Percentiles rank a stretch among this genome's conserved stretches.
phyloP scores from a whole-genome alignment of 2,797 vertebrate species.

The Brotogeris chrysoptera region DNA sequence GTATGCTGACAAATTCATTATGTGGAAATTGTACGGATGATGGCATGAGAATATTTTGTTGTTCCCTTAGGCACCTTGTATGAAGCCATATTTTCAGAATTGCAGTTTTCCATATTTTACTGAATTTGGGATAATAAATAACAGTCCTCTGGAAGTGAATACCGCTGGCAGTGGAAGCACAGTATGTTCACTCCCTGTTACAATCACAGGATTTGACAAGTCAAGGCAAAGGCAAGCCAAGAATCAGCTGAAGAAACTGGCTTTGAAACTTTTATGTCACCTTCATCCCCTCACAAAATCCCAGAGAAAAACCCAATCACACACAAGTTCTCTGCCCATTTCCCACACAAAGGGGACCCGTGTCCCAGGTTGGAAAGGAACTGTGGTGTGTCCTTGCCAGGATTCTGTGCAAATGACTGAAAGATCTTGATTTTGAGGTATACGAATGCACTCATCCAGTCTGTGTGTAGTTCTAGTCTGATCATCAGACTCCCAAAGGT shows the following conservation, averaged over 20 bases:
- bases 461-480: neutral
- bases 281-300: neutral
- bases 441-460: neutral
- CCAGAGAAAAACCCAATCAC: neutral
- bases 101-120: slow-evolving; percentile 16
- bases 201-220: neutral
- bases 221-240: neutral
- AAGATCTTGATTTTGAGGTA: neutral
- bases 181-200: neutral
- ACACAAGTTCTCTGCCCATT: fast-evolving
- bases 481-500: neutral
- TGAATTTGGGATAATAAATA: slow-evolving; percentile 24
- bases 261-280: neutral
- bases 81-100: slow-evolving; percentile 12
- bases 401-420: neutral
- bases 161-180: neutral
- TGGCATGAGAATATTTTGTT: neutral
- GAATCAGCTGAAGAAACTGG: neutral
- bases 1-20: slow-evolving; percentile 5
- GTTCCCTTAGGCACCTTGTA: neutral
- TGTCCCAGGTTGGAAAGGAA: neutral
- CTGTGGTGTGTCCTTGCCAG: neutral
- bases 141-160: neutral
- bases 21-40: neutral
- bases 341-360: neutral